phyloP scores from a whole-genome alignment of 2,888 invertebrate genomes.

The Ophonus ardosiacus region DNA sequence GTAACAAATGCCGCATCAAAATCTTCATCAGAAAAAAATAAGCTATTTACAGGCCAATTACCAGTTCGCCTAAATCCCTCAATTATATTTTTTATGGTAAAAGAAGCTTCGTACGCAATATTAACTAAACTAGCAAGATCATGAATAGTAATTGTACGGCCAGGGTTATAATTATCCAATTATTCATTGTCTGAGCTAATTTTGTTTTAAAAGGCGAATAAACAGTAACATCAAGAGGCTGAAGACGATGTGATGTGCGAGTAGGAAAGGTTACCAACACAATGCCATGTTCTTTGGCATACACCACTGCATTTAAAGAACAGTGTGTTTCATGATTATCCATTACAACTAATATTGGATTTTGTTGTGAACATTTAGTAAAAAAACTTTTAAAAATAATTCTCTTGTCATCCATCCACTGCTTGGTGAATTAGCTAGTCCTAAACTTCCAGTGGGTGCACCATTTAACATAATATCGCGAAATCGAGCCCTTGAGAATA shows the following conservation, averaged over 20 bases:
- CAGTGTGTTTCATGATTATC: constrained; percentile 71
- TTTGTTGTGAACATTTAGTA: constrained; percentile 52
- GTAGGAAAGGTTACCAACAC: constrained; percentile 71
- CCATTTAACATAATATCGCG: constrained; percentile 67
- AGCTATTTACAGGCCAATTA: too few relatives aligned
- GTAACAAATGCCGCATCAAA: too few relatives aligned
- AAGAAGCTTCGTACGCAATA: too few relatives aligned
- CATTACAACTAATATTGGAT: constrained; percentile 69
- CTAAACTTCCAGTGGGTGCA: constrained; percentile 67
- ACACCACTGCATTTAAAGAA: constrained; percentile 68
- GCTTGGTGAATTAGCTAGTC: constrained; percentile 68
- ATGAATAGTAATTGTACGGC: constrained; percentile 65
- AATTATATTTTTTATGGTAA: too few relatives aligned
- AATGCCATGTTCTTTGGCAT: constrained; percentile 72
- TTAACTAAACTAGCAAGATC: too few relatives aligned
- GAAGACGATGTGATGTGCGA: too few relatives aligned
- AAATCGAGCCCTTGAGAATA: constrained; percentile 66
- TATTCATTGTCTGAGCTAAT: constrained; percentile 66
- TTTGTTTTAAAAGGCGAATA: constrained; percentile 67
- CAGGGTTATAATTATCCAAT: constrained; percentile 72
- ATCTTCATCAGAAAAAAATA: too few relatives aligned
- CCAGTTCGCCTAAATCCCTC: too few relatives aligned
- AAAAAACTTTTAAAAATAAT: constrained; percentile 68
- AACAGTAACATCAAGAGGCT: constrained; percentile 69
- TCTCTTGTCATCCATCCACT: constrained; percentile 70